phyloP scores from a whole-genome alignment of 2,113 vertebrate genomes.

The Rhea pennata region DNA sequence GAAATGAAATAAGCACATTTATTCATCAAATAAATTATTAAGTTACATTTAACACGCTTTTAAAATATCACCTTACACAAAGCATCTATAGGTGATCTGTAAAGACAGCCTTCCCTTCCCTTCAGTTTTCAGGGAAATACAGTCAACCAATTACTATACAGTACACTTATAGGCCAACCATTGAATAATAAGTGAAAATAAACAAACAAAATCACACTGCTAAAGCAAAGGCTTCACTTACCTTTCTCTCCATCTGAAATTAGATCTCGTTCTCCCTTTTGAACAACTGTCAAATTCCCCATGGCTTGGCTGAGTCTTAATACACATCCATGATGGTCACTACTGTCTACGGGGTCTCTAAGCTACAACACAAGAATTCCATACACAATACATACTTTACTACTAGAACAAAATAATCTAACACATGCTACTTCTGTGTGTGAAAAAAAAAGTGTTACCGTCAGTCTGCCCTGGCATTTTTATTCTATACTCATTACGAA shows the following conservation, averaged over 20 bases:
- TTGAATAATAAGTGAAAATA: background rate
- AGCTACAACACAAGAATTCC: conserved; percentile 79
- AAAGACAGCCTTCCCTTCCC: background rate
- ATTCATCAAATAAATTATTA: background rate
- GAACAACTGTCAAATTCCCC: conserved; percentile 92
- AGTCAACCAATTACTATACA: background rate
- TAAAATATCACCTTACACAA: background rate
- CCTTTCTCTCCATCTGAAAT: conserved; percentile 92
- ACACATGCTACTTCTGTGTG: background rate
- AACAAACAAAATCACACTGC: background rate
- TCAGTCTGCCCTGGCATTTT: background rate
- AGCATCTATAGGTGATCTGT: background rate
- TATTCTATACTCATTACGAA: background rate
- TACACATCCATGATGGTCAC: conserved; percentile 81
- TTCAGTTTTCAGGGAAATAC: background rate
- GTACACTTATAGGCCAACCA: background rate
- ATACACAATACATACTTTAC: conserved; percentile 32
- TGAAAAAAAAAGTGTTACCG: background rate
- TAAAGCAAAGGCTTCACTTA: conserved; percentile 69
- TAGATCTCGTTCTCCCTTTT: conserved; percentile 92
- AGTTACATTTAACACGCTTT: background rate
- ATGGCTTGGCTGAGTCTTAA: conserved; percentile 90
- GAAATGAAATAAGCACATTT: background rate
- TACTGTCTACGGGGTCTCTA: conserved; percentile 82
- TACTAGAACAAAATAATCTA: background rate